Conservation (phyloP, 2,888 invertebrate genomes). For the Drosophila melanosoma region DNA sequence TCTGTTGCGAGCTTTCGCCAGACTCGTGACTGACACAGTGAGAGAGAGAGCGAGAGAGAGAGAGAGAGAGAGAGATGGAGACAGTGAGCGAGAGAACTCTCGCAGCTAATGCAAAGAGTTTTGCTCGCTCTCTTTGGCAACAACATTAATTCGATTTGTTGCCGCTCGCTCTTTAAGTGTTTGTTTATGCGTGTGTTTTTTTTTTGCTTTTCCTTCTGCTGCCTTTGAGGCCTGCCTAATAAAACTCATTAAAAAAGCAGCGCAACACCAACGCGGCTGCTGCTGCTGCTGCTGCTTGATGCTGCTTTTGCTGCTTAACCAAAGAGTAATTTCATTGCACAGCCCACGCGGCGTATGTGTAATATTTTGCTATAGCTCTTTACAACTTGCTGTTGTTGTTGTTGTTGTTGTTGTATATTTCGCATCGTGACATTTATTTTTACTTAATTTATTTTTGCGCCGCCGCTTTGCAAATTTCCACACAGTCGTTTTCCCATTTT, state of each 20-base stretch:
- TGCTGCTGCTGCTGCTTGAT: not conserved
- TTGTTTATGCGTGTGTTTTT: conserved; percentile 73
- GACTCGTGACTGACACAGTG: conserved; percentile 51
- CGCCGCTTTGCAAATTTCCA: conserved; percentile 71
- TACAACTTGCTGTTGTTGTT: too few species aligned
- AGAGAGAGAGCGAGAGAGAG: not conserved
- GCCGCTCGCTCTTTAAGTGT: conserved; percentile 73
- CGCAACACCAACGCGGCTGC: conserved; percentile 37
- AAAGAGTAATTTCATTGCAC: conserved; percentile 11
- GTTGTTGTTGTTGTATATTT: conserved; percentile 40
- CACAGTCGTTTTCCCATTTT: conserved; percentile 55
- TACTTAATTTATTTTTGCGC: conserved; percentile 81
- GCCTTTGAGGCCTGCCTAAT: conserved; percentile 62
- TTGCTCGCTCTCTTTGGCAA: conserved; percentile 42
- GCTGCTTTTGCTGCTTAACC: not conserved
- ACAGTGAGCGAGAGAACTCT: conserved; percentile 9
- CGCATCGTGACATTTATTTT: conserved; percentile 77
- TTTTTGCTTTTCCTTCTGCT: not conserved
- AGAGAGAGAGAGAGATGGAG: conserved; percentile 1
- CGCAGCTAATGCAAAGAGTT: not conserved
- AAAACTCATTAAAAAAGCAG: conserved; percentile 78
- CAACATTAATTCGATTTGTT: conserved; percentile 72
- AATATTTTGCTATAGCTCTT: conserved; percentile 46
- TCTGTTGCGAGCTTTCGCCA: conserved; percentile 70
- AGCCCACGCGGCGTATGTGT: conserved; percentile 67